Evolutionary conservation across 2,888 invertebrate species (phyloP).

Genomic region (Drosophila mulleri): DNA sequence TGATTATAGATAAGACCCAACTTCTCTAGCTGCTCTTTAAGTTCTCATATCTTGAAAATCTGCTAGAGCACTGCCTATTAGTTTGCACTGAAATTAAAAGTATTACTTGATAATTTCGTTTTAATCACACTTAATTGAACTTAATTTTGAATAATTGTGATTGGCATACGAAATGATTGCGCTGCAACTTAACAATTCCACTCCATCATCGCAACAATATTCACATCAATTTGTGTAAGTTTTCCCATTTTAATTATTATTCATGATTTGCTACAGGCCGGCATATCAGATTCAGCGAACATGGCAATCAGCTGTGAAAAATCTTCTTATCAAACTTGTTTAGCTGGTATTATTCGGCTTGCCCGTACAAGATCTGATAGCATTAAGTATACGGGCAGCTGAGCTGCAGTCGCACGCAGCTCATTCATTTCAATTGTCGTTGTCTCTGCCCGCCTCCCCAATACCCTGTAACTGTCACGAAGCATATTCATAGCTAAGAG

Average conservation of each 20-base stretch:
- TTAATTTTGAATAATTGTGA: slow-evolving; percentile 2
- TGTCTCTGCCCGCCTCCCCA: too few relatives aligned
- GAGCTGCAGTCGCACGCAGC: neutral
- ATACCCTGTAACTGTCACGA: neutral
- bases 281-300: neutral
- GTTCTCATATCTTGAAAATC: too few relatives aligned
- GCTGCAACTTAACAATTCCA: neutral
- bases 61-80: too few relatives aligned
- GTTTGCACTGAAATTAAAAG: neutral
- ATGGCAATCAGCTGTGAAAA: neutral
- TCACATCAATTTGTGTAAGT: neutral
- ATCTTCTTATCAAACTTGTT: neutral
- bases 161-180: neutral
- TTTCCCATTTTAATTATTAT: neutral
- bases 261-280: neutral
- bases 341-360: neutral
- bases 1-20: neutral
- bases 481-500: neutral
- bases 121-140: slow-evolving; percentile 7
- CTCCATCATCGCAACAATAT: neutral
- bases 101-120: slow-evolving; percentile 4
- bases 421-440: neutral
- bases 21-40: too few relatives aligned
- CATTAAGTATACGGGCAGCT: neutral
- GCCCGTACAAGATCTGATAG: neutral